A percentile compares a stretch with the other conserved stretches of the same genome.
Conservation (phyloP, 1,140 invertebrate species). For the Zaprionus tsacasi region DNA sequence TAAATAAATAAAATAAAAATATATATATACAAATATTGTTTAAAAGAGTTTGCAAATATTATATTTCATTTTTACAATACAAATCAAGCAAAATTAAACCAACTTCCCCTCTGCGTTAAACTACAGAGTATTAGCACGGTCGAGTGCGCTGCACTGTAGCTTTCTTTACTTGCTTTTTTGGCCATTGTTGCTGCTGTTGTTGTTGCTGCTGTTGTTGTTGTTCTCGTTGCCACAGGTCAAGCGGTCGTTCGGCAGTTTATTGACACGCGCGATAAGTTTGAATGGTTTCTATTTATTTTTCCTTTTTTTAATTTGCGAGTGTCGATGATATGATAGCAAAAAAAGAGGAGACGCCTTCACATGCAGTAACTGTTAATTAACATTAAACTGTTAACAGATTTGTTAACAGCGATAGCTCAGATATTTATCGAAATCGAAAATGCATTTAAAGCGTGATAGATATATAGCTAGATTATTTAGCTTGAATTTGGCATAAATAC, state of each 20-base stretch:
- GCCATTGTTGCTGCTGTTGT: constrained; percentile 6
- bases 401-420: neutral
- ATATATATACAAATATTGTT: neutral
- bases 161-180: neutral
- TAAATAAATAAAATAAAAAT: too few species aligned
- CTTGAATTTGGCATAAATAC: neutral
- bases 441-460: too few species aligned
- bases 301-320: neutral
- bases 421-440: too few species aligned
- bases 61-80: neutral
- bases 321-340: constrained; percentile 5
- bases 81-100: too few species aligned
- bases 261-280: constrained; percentile 46
- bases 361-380: neutral
- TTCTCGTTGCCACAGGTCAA: constrained; percentile 32
- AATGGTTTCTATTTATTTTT: constrained; percentile 2
- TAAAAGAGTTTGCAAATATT: neutral
- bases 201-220: constrained; percentile 4
- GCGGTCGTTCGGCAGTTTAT: constrained; percentile 41
- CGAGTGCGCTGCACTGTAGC: neutral
- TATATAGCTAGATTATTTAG: too few species aligned
- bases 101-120: too few species aligned
- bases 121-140: neutral
- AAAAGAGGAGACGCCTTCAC: neutral
- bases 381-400: neutral